Evolutionary conservation across 2,797 vertebrate species (phyloP), one percentile per base, ranked within the genome.

Genomic region (Sebastes itinus): DNA sequence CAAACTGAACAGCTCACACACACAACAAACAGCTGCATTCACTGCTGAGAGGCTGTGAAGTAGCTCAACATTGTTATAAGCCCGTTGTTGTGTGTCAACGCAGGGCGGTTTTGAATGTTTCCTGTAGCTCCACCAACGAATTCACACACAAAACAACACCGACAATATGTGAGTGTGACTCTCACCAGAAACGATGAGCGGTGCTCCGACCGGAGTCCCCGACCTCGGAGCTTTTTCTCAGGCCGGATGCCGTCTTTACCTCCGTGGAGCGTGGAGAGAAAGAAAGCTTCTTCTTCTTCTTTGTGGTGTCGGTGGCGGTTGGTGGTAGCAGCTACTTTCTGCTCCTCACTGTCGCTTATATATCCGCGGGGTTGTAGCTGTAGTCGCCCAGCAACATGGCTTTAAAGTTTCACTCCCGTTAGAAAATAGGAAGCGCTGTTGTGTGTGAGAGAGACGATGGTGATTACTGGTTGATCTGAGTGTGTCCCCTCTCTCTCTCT

Each of bases 171-270:
- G 3, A 7, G 4, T 7, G 68, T 7, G 71, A 42, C 13, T 66
- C 95, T 94, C 86, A 95, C 95, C 95, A 95, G 94, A 95, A 94
- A 88, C 94, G 94, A 86, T 77, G 88, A 58, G 78, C 83, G 91
- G 54, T 89, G 89, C 84, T 94, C 90, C 91, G 93, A 90, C 91
- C 93, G 68, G 92, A 88, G 85, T 94, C 95, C 95, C 95, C 92
- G 85, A 94, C 93, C 94, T 94, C 95, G 71, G 93, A 94, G 93
- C 92, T 91, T 92, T 93, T 94, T 81, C 85, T 92, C 90, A 91
- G 91, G 91, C 95, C 94, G 94, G 95, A 95, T 89, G 94, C 93
- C 93, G 95, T 95, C 92, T 92, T 94, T 89, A 74, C 79, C 77
- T 81, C 75, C 86, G 93, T 38, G 35, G 38, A 64, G 79, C 58